Base-by-base conservation (phyloP, 2,113 vertebrate genomes). In the Salvelinus fontinalis region DNA sequence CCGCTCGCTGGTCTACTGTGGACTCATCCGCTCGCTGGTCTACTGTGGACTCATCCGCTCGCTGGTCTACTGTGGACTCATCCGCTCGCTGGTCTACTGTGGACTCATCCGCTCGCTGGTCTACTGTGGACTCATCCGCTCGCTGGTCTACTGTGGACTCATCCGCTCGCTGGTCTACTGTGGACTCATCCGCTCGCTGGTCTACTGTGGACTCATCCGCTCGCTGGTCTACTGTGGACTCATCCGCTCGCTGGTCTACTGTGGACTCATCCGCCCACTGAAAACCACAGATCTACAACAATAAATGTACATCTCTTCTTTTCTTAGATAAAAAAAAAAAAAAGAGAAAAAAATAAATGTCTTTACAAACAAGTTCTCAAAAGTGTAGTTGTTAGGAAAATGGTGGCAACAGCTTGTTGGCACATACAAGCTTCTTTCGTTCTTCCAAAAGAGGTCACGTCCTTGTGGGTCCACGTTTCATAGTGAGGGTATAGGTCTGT, bases 211-310 rank as follows among this genome's bases (percentile, higher is more conserved):
- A 34, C 31, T 34, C 31, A 34, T 76, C 86, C 65, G 1, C 14
- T 1, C 11, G 14, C 20, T 14, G 9, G 48, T 51, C 9, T 8
- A 51, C 5, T 67, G 2, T 4, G 26, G 44, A 59, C 77, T 60
- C 34, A 26, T 31, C 31, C 31, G 0, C 31, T 6, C 31, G 6
- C 31, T 31, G 59, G 59, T 75, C 64, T 54, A 39, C 39, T 54
- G 64, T 29, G 39, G 72, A 24, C 24, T 72, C 54, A 20, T 62
- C 39, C 39, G 2, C 39, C 3, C 39, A 44, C 73, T 29, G 60
- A 75, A 24, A 60, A 75, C 77, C 27, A 66, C 59, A 79, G 11
- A 57, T 66, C 74, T 79, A 85, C 73, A 73, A 44, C 9, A 18
- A 14, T 5, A 16, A 14, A 44, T 39, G 51, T 48, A 80, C 70